Conservation (phyloP, 1,140 invertebrate genomes). For the Drosophila nebulosa region DNA sequence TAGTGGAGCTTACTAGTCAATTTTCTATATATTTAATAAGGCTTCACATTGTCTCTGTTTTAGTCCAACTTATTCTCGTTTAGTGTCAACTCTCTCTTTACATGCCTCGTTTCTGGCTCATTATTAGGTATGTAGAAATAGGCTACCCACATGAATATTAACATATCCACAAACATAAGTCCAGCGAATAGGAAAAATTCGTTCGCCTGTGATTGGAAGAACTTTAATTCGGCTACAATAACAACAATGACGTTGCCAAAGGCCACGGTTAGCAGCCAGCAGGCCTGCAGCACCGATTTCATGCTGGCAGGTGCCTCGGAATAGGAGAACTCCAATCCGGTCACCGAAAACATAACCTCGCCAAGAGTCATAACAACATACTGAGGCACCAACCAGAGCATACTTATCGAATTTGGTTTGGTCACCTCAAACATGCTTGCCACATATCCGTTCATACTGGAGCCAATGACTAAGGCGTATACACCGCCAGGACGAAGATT, state of each 20-base stretch:
- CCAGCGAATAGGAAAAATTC: conserved; percentile 94
- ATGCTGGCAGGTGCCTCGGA: conserved; percentile 92
- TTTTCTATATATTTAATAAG: too few relatives aligned
- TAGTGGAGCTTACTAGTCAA: too few relatives aligned
- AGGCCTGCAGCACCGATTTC: conserved; percentile 94
- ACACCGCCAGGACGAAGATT: conserved; percentile 82
- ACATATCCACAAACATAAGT: conserved; percentile 91
- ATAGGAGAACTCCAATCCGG: conserved; percentile 95
- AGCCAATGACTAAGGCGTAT: conserved; percentile 82
- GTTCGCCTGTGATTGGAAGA: conserved; percentile 81
- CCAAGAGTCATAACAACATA: conserved; percentile 92
- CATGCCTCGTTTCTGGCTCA: conserved; percentile 6
- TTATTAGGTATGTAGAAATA: conserved; percentile 83
- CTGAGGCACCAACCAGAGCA: conserved; percentile 92
- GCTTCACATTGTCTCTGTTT: neutral
- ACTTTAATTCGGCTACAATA: conserved; percentile 84
- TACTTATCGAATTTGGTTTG: conserved; percentile 87
- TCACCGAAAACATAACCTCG: conserved; percentile 93
- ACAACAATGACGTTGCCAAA: conserved; percentile 96
- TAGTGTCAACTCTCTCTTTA: neutral
- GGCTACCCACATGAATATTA: conserved; percentile 91
- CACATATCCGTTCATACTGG: conserved; percentile 18
- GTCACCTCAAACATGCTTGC: conserved; percentile 82
- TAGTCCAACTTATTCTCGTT: neutral
- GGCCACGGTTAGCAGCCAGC: conserved; percentile 94